phyloP scores from a whole-genome alignment of 2,113 vertebrate genomes.

The Cisticola juncidis region DNA sequence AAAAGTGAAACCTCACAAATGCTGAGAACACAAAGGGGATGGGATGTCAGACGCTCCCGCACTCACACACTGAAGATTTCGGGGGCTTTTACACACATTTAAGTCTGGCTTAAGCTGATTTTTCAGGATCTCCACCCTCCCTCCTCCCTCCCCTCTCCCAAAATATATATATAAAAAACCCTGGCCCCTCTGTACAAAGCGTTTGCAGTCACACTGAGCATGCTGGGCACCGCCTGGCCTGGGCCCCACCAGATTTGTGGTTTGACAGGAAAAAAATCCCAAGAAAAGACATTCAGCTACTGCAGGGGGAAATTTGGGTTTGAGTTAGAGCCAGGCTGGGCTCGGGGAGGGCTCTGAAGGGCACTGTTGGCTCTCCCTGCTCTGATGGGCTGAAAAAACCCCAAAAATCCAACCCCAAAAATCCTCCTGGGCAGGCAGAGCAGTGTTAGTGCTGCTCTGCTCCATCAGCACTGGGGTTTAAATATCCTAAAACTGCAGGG shows the following conservation, averaged over 20 bases:
- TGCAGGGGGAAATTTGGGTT: neutral
- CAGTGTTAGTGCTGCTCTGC: neutral
- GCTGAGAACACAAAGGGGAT: slow-evolving; percentile 67
- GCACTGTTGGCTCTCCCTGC: neutral
- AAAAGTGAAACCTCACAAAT: slow-evolving; percentile 48
- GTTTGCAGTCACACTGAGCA: slow-evolving; percentile 69
- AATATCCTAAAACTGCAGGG: neutral
- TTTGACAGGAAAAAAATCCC: neutral
- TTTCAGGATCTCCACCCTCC: slow-evolving; percentile 56
- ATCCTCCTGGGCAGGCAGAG: neutral
- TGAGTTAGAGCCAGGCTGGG: neutral
- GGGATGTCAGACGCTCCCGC: slow-evolving; percentile 60
- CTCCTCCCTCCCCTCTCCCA: neutral
- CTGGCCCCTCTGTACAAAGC: slow-evolving; percentile 76
- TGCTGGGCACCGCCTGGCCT: slow-evolving; percentile 19
- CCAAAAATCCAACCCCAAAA: neutral
- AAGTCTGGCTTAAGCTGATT: slow-evolving; percentile 69
- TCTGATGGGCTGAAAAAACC: neutral
- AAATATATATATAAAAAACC: slow-evolving; percentile 74
- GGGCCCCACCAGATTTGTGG: rapidly evolving
- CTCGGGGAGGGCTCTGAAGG: neutral
- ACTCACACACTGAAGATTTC: slow-evolving; percentile 64
- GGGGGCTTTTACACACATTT: slow-evolving; percentile 66
- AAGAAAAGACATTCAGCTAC: neutral
- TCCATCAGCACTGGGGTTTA: neutral